phyloP scores from a whole-genome alignment of 2,797 vertebrate species.

The Chanos chanos region DNA sequence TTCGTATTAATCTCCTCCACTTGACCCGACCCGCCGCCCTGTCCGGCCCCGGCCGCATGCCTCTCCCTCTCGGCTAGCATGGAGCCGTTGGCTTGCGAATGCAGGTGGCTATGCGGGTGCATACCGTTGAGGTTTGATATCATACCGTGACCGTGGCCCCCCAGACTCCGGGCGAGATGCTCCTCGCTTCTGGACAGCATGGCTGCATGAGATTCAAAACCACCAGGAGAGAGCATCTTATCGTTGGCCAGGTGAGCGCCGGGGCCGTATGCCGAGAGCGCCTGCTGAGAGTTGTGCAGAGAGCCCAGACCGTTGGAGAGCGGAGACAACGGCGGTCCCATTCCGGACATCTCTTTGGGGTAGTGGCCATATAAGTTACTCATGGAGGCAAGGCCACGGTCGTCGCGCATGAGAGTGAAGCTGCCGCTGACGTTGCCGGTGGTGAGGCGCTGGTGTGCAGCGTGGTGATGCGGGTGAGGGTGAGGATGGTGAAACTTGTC shows the following conservation, averaged over 20 bases:
- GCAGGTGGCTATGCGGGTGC: conserved; percentile 82
- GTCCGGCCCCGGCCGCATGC: conserved; percentile 67
- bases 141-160: conserved; percentile 81
- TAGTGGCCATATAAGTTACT: conserved; percentile 92
- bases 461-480: conserved; percentile 72
- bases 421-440: conserved; percentile 89
- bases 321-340: conserved; percentile 91
- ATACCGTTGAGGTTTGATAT: conserved; percentile 85
- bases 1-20: conserved; percentile 98
- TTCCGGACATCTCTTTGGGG: conserved; percentile 90
- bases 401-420: conserved; percentile 94
- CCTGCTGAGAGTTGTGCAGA: conserved; percentile 87
- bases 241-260: conserved; percentile 84
- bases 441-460: conserved; percentile 82
- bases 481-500: conserved; percentile 88
- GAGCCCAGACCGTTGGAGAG: conserved; percentile 87
- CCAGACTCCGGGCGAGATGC: conserved; percentile 84
- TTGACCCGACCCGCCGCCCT: conserved; percentile 78
- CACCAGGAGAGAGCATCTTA: conserved; percentile 88
- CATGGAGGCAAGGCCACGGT: conserved; percentile 88
- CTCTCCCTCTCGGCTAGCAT: conserved; percentile 85
- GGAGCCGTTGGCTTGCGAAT: conserved; percentile 76
- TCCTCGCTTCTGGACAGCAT: conserved; percentile 89
- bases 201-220: conserved; percentile 91
- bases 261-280: conserved; percentile 83